Evolutionary conservation across 2,113 vertebrate genomes (phyloP).

Genomic region (Macrotis lagotis): DNA sequence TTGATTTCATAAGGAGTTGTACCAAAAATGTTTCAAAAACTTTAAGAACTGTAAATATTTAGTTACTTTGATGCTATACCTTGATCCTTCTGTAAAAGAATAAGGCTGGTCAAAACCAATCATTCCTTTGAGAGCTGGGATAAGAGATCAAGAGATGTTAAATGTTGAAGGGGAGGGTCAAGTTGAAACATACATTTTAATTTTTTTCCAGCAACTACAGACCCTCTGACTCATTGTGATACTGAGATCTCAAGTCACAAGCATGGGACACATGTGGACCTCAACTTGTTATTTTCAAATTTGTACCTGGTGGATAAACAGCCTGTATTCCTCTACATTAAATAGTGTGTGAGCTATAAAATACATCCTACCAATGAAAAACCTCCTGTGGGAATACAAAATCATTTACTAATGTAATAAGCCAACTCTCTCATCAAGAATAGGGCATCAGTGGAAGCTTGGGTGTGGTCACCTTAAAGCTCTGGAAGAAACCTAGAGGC

Average conservation of each 20-base stretch:
- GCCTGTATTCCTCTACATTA: constrained; percentile 36
- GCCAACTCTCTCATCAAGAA: constrained; percentile 52
- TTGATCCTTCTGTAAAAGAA: neutral
- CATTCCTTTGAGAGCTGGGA: constrained; percentile 41
- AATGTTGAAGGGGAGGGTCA: constrained; percentile 29
- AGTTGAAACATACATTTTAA: constrained; percentile 41
- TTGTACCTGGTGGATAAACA: constrained; percentile 21
- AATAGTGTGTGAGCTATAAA: neutral
- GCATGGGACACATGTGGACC: constrained; percentile 14
- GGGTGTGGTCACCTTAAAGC: constrained; percentile 76
- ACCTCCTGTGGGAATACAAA: constrained; percentile 38
- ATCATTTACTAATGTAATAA: constrained; percentile 58
- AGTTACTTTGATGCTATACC: neutral
- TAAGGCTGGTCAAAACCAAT: constrained; percentile 44
- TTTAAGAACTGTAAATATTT: neutral
- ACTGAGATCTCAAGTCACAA: constrained; percentile 52
- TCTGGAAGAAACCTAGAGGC: constrained; percentile 73
- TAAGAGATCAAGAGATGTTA: neutral
- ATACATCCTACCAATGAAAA: constrained; percentile 54
- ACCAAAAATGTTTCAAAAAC: neutral
- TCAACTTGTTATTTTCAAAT: constrained; percentile 24
- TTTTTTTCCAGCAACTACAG: constrained; percentile 20
- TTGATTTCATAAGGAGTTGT: neutral
- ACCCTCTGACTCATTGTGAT: neutral
- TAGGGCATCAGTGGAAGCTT: constrained; percentile 51